phyloP scores from a whole-genome alignment of 2,113 vertebrate species.

The Dicentrarchus labrax region DNA sequence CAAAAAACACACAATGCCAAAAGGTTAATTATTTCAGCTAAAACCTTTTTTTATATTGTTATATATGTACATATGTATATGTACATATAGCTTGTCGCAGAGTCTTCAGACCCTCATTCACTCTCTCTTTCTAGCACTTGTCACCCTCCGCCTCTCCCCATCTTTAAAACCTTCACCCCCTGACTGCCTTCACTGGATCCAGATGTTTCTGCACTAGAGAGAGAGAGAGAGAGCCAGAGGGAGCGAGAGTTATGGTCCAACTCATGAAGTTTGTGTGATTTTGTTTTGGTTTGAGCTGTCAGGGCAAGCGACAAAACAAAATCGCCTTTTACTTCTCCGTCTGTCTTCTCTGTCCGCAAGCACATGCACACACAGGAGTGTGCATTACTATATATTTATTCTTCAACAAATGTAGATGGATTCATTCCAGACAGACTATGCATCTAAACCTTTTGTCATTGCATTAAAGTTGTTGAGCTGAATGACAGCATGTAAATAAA shows the following conservation, averaged over 20 bases:
- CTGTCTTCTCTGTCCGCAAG: conserved; percentile 33
- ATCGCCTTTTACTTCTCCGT: conserved; percentile 39
- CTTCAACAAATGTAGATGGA: background rate
- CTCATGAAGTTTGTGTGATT: conserved; percentile 65
- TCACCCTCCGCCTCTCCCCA: conserved; percentile 63
- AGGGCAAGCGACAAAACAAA: conserved; percentile 68
- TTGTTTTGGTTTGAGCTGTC: conserved; percentile 76
- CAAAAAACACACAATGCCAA: background rate
- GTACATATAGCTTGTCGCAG: background rate
- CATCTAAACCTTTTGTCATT: background rate
- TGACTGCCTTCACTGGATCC: conserved; percentile 72
- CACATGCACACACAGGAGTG: background rate
- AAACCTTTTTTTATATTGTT: background rate
- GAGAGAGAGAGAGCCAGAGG: conserved; percentile 23
- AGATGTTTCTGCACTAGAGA: conserved; percentile 68
- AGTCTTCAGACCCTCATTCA: conserved; percentile 14
- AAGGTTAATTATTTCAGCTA: background rate
- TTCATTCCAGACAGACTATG: background rate
- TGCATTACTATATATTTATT: background rate
- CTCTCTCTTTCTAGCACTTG: conserved; percentile 63
- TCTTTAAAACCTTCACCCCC: conserved; percentile 57
- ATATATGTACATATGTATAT: background rate
- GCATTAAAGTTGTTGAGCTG: background rate
- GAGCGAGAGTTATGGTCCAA: conserved; percentile 33
- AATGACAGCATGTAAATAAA: background rate